Percentiles rank a stretch among this genome's conserved stretches.
Evolutionary conservation across 2,113 vertebrate genomes (phyloP).

Genomic region (Phylloscopus trochilus): DNA sequence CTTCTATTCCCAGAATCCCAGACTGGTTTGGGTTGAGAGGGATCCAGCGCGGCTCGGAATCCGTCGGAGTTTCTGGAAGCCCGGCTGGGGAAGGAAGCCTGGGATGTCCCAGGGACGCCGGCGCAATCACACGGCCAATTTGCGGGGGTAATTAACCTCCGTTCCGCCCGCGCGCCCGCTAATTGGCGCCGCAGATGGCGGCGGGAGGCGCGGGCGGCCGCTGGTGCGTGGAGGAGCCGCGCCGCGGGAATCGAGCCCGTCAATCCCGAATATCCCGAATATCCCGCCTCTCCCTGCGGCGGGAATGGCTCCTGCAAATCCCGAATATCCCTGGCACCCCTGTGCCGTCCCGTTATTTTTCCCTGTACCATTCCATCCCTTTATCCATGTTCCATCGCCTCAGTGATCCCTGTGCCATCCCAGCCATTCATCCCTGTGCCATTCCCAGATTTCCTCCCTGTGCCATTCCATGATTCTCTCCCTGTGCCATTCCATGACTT

Average conservation of each 20-base stretch:
- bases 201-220: not conserved
- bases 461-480: no score
- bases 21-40: not conserved
- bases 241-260: not conserved
- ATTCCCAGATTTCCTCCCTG: rapidly evolving
- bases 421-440: rapidly evolving
- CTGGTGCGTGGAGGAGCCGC: not conserved
- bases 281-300: rapidly evolving
- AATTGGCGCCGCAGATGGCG: conserved; percentile 28
- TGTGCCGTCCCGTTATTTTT: no score
- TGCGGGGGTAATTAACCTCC: conserved; percentile 3
- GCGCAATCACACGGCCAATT: conserved; percentile 49
- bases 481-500: no score
- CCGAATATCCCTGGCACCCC: no score
- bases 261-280: rapidly evolving
- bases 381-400: no score
- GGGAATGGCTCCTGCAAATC: no score
- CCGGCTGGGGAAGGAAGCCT: no score
- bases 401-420: rapidly evolving
- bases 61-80: no score
- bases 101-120: conserved; percentile 8
- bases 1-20: not conserved
- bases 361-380: rapidly evolving
- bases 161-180: not conserved
- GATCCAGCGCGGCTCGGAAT: no score